These are phyloP conservation scores for Sminthurides aquaticus DNA, from an alignment of 2,888 invertebrate species.

Conservation along the genomic window DNA sequence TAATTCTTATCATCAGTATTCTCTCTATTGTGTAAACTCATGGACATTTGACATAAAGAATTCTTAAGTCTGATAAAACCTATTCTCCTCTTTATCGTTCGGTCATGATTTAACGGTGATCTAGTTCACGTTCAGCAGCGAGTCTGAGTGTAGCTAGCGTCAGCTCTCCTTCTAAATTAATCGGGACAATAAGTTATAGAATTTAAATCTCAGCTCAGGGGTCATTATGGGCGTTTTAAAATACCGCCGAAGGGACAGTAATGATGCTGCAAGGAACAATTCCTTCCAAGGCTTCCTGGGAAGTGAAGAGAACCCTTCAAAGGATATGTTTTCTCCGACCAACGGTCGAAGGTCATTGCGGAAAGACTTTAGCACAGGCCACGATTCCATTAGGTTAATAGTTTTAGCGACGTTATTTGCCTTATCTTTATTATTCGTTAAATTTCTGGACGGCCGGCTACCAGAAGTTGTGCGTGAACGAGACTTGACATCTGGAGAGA, in stretches of 20 bases:
- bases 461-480: conserved; percentile 25
- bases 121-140: background rate
- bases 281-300: background rate
- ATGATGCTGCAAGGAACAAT: background rate
- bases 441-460: conserved; percentile 32
- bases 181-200: background rate
- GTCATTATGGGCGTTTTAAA: background rate
- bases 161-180: no score
- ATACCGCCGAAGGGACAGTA: background rate
- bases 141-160: no score
- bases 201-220: background rate
- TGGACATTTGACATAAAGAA: no score
- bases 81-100: no score
- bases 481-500: conserved; percentile 11
- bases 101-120: no score
- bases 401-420: background rate
- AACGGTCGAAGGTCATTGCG: background rate
- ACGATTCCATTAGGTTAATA: background rate
- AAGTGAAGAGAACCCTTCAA: background rate
- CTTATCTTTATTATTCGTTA: conserved; percentile 24
- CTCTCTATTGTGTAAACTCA: no score
- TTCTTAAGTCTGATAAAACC: no score
- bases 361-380: background rate
- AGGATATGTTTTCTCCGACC: background rate
- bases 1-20: no score